A percentile compares a stretch with the other conserved stretches of the same genome.
Conservation (phyloP, 2,113 vertebrate species). For the Channa maculata region DNA sequence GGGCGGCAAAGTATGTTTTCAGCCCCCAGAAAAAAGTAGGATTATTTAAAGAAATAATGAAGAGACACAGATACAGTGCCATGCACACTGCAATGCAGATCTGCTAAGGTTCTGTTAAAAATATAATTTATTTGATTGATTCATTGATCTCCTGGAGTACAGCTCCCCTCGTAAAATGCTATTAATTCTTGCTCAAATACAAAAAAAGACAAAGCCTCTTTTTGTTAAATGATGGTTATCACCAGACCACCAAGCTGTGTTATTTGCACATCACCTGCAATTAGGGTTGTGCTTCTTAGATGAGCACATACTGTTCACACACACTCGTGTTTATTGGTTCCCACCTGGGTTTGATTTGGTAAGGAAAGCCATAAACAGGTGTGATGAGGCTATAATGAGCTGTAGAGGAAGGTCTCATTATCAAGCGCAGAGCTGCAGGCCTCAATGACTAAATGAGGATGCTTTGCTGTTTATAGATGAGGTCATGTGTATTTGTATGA, state of each 20-base stretch:
- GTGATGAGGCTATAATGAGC: constrained; percentile 49
- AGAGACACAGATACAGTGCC: no score
- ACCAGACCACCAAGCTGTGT: background rate
- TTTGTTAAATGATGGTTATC: constrained; percentile 1
- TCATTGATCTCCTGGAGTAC: background rate
- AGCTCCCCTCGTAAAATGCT: no score
- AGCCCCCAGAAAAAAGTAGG: no score
- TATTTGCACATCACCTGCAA: constrained; percentile 23
- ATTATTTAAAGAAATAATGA: no score
- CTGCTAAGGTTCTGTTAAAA: no score
- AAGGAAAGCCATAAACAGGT: constrained; percentile 64
- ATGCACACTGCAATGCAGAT: no score
- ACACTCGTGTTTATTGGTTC: constrained; percentile 50
- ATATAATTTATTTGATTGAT: no score
- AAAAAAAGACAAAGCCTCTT: background rate
- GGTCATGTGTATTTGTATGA: constrained; percentile 63
- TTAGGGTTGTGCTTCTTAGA: constrained; percentile 18
- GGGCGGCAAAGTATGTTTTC: no score
- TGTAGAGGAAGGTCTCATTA: constrained; percentile 38
- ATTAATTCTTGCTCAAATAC: background rate
- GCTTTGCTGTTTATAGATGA: constrained; percentile 68
- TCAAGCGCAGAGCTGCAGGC: constrained; percentile 12
- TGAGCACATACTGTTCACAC: constrained; percentile 6
- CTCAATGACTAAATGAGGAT: constrained; percentile 41
- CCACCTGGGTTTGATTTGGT: constrained; percentile 59